phyloP scores from a whole-genome alignment of 2,113 vertebrate genomes.

The Hippopotamus amphibius region DNA sequence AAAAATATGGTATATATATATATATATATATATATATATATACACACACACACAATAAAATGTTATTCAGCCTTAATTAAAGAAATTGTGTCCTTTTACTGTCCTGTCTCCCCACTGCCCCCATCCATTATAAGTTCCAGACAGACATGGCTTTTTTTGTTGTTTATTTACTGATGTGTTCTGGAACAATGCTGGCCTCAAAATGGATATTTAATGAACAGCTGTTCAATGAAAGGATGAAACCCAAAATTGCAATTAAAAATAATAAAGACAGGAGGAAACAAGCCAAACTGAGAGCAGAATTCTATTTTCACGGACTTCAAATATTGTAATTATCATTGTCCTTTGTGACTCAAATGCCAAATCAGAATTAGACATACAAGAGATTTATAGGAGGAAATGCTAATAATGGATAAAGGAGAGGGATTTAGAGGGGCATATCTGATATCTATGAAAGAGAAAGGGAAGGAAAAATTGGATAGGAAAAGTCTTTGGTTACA shows the following conservation, averaged over 20 bases:
- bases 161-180: not conserved
- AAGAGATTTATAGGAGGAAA: not conserved
- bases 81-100: not conserved
- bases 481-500: not conserved
- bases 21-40: not conserved
- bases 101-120: not conserved
- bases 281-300: not conserved
- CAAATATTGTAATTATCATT: not conserved
- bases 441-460: not conserved
- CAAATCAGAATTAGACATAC: not conserved
- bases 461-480: not conserved
- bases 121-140: not conserved
- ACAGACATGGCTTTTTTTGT: not conserved
- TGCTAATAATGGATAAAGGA: not conserved
- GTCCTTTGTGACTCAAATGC: not conserved
- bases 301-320: not conserved
- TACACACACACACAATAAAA: not conserved
- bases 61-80: not conserved
- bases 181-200: not conserved
- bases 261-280: not conserved
- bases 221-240: not conserved
- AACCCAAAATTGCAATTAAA: not conserved
- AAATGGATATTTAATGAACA: not conserved
- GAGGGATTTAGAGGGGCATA: not conserved
- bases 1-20: not conserved